Base-by-base conservation (phyloP, 2,797 vertebrate genomes). In the Anniella stebbinsi region DNA sequence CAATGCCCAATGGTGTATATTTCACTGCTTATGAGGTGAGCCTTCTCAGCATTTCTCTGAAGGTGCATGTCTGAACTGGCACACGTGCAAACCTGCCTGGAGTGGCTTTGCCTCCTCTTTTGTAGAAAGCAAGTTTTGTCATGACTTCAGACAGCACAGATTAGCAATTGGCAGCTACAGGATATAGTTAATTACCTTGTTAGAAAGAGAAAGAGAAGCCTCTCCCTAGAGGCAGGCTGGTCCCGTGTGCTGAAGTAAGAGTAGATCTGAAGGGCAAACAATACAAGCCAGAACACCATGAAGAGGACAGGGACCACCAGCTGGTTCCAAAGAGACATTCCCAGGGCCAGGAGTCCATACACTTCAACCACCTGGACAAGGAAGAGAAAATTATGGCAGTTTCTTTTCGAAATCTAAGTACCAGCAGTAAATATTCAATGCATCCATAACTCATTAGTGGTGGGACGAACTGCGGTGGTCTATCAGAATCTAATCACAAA, bases 281-380 rank as follows among this genome's bases (percentile, higher is more conserved):
- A 97, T 93, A 99, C 98, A 38, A 99, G 98, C 99, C 99, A 99
- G 95, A 99, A 99, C 93, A 99, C 98, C 99, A 99, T 99, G 96
- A 99, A 99, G 80, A 99, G 98, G 82, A 99, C 98, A 0, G 99
- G 99, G 93, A 99, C 98, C 1, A 99, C 98, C 93, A 99, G 98
- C 96, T 99, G 99, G 97, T 99, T 99, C 99, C 99, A 99, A 48
- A 99, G 96, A 92, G 99, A 99, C 99, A 99, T 99, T 48, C 98
- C 99, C 96, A 99, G 94, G 23, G 99, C 99, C 48, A 99, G 97
- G 89, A 99, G 98, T 54, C 99, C 99, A 6, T 99, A 99, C 2
- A 99, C 99, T 90, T 99, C 99, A 93, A 99, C 99, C 90, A 99
- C 99, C 99, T 99, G 95, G 85, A 45, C 2, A 91, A 92, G 81